A percentile compares a stretch with the other conserved stretches of the same genome.
Evolutionary conservation across 1,140 invertebrate genomes (phyloP).

Genomic region (Lithobius niger): DNA sequence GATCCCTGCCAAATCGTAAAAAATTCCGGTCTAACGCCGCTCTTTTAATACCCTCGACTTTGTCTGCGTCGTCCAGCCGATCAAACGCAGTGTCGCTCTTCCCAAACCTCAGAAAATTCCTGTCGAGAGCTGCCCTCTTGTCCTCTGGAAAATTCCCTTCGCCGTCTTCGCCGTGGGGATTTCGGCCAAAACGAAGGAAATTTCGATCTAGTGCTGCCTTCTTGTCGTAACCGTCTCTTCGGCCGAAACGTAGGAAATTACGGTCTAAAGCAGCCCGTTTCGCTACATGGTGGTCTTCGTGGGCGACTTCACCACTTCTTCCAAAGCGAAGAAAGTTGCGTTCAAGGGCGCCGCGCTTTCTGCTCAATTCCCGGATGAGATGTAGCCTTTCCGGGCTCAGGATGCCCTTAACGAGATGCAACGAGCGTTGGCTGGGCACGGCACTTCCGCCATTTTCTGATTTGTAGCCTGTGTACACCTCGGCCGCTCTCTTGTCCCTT

Average conservation of each 20-base stretch:
- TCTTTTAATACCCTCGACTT: not conserved
- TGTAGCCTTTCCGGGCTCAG: too few relatives aligned
- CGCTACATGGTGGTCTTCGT: not conserved
- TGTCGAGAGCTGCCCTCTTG: not conserved
- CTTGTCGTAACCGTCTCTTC: not conserved
- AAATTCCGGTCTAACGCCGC: not conserved
- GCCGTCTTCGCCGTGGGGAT: not conserved
- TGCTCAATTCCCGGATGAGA: too few relatives aligned
- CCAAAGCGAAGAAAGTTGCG: not conserved
- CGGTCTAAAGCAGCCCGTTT: not conserved
- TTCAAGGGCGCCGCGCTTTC: not conserved
- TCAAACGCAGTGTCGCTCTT: too few relatives aligned
- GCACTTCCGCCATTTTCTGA: not conserved
- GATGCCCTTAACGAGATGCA: not conserved
- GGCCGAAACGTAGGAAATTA: not conserved
- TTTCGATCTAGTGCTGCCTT: not conserved
- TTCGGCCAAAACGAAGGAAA: not conserved
- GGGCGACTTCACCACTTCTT: not conserved
- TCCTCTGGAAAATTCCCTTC: not conserved
- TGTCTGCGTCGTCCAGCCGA: too few relatives aligned
- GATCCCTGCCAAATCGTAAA: not conserved
- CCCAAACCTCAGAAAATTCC: not conserved
- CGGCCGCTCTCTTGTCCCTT: not conserved
- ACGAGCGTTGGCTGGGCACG: not conserved
- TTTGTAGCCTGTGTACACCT: not conserved